phyloP scores from a whole-genome alignment of 2,797 vertebrate species.

The Poecile montanus region DNA sequence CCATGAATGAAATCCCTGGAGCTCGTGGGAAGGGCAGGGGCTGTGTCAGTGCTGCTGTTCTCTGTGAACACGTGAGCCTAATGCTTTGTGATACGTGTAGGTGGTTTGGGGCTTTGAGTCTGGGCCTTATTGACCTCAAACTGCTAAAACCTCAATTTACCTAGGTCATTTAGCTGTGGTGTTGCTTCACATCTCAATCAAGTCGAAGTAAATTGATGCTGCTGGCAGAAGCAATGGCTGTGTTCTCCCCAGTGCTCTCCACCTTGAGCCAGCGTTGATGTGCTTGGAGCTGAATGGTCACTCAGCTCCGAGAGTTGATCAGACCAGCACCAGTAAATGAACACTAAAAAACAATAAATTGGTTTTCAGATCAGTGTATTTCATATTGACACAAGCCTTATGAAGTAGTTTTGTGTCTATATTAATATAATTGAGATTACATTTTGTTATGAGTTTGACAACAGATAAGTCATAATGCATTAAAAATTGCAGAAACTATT shows the following conservation, averaged over 20 bases:
- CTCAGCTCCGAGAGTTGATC: not conserved
- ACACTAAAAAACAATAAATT: not conserved
- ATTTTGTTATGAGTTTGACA: not conserved
- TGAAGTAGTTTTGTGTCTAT: not conserved
- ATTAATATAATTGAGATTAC: not conserved
- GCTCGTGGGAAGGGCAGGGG: not conserved
- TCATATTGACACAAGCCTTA: not conserved
- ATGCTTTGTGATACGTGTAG: constrained; percentile 29
- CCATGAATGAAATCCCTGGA: not conserved
- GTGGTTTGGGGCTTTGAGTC: constrained; percentile 21
- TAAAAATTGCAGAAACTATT: not conserved
- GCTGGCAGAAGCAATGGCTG: not conserved
- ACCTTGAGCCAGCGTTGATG: not conserved
- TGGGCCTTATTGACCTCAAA: constrained; percentile 21
- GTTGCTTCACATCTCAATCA: constrained; percentile 23
- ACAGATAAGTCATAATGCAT: not conserved
- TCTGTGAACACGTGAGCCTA: not conserved
- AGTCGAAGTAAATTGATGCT: not conserved
- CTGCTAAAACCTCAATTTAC: constrained; percentile 37
- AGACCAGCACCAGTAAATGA: not conserved
- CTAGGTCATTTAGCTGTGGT: not conserved
- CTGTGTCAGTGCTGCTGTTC: not conserved
- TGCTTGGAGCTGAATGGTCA: not conserved
- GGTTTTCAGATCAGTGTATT: not conserved
- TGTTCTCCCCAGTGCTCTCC: not conserved